Evolutionary conservation across 2,113 vertebrate species (phyloP).

Genomic region (Tupaia tana): DNA sequence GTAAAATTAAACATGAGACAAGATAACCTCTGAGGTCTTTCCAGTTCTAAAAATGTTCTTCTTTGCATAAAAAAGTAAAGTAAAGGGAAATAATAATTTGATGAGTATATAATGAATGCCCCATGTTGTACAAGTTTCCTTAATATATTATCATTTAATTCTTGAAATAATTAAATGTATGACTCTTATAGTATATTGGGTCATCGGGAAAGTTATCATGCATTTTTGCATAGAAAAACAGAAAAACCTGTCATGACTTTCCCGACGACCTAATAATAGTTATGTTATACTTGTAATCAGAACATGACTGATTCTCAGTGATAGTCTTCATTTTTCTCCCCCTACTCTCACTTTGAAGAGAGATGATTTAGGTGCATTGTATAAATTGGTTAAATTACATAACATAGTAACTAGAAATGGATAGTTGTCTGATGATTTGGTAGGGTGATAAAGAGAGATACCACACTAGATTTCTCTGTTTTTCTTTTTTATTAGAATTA

Average conservation of each 20-base stretch:
- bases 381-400: not conserved
- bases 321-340: not conserved
- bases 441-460: not conserved
- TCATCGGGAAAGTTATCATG: too few species aligned
- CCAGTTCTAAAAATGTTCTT: constrained; percentile 55
- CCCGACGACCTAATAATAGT: too few species aligned
- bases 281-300: not conserved
- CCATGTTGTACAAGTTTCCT: not conserved
- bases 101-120: not conserved
- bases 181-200: too few species aligned
- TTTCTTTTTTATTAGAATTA: too few species aligned
- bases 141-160: not conserved
- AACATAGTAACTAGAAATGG: not conserved
- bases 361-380: not conserved
- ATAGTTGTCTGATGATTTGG: not conserved
- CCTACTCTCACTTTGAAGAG: not conserved
- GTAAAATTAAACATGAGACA: constrained; percentile 45
- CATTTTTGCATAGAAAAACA: too few species aligned
- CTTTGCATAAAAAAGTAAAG: constrained; percentile 47
- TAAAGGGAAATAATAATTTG: constrained; percentile 29
- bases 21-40: not conserved
- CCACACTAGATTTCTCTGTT: not conserved
- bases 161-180: constrained; percentile 9
- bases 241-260: too few species aligned
- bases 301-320: not conserved